Evolutionary conservation across 2,888 invertebrate genomes (phyloP), one percentile per base, ranked within the genome.

Genomic region (Microplitis manilae): DNA sequence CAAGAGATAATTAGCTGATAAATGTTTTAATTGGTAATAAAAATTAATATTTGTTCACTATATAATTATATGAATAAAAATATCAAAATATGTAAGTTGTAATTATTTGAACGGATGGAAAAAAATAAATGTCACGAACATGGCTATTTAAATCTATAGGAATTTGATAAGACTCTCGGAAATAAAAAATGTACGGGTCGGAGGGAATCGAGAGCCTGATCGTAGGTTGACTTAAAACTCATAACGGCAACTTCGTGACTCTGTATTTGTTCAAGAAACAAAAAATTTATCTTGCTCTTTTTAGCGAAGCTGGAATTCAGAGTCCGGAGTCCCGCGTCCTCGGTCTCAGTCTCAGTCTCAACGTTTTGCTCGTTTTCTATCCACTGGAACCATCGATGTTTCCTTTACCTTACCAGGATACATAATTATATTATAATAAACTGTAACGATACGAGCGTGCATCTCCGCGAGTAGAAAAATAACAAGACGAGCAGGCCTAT

Each of bases 371-470:
- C 79, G 78, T 80, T 80, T 78, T 81, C 79, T 84, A 84, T 84
- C 84, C 84, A 80, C 77, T 79, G 77, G 77, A 62, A 82, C 83
- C 81, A 86, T 87, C 88, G 86, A 85, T 85, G 82, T 84, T 83
- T 85, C 85, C 86, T 68, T 81, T 83, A 50, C 50, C 13, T 50
- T 73, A 79, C 82, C 84, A 84, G 86, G 88, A 86, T 87, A 87
- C 89, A 85, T 89, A 88, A 90, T 90, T 90, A 89, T 89, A 89
- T 88, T 88, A 89, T 88, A 89, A 89, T 89, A 89, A 89, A 89
- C 85, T 87, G 86, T 88, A 89, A 88, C 87, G 87, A 89, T 87
- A 86, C 85, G 83, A 84, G 83, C 84, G 75, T 77, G 78, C 79
- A 76, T 69, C 41, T 68, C 20, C 64, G 6, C 13, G 17, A 17